Evolutionary conservation across 2,888 invertebrate genomes (phyloP).

Genomic region (Bellardia pandia): DNA sequence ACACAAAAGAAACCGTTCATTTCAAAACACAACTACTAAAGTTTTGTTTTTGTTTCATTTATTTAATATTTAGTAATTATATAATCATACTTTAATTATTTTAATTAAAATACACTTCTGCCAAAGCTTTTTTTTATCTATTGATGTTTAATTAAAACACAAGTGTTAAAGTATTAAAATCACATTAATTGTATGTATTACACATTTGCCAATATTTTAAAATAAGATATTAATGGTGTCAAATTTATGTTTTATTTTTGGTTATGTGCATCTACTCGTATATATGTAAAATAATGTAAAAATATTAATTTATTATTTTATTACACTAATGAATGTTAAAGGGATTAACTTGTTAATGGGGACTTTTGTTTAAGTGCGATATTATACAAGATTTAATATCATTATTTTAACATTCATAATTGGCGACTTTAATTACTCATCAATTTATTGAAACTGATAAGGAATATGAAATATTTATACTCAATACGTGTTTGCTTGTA

Average conservation of each 20-base stretch:
- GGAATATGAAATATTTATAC: conserved; percentile 39
- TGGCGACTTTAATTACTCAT: conserved; percentile 68
- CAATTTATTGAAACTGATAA: conserved; percentile 70
- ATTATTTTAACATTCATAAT: conserved; percentile 60
- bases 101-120: background rate
- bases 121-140: background rate
- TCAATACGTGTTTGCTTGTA: conserved; percentile 42
- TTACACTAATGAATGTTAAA: background rate
- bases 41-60: conserved; percentile 2
- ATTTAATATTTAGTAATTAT: conserved; percentile 32
- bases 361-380: background rate
- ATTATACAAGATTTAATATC: conserved; percentile 28
- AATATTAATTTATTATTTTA: conserved; percentile 4
- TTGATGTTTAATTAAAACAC: background rate
- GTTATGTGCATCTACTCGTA: too few species aligned
- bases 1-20: background rate
- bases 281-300: too few species aligned
- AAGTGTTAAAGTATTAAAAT: conserved; percentile 6
- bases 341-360: background rate
- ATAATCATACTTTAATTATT: conserved; percentile 47
- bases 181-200: conserved; percentile 14
- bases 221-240: background rate
- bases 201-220: conserved; percentile 3
- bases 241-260: background rate
- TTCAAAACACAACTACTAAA: background rate